A percentile compares a stretch with the other conserved stretches of the same genome.
phyloP scores from a whole-genome alignment of 2,888 invertebrate genomes.

The Slavum lentiscoides region DNA sequence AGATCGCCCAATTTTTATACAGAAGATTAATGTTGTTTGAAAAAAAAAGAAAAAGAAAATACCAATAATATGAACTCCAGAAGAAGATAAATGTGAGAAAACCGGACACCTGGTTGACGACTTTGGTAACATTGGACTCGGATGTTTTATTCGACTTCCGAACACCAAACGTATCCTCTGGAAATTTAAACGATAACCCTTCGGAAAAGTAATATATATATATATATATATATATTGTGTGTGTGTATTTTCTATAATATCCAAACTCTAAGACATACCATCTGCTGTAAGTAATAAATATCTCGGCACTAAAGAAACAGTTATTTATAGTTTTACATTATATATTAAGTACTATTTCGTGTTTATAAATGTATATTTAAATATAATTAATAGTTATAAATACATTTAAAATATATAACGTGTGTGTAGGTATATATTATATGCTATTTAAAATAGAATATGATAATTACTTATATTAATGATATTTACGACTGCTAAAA shows the following conservation, averaged over 20 bases:
- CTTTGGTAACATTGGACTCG: slow-evolving; percentile 20
- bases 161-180: slow-evolving; percentile 23
- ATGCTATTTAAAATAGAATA: no score
- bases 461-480: no score
- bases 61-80: slow-evolving; percentile 27
- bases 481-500: no score
- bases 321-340: background rate
- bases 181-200: slow-evolving; percentile 44
- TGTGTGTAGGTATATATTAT: no score
- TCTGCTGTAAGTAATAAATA: background rate
- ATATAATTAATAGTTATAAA: background rate
- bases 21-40: slow-evolving; percentile 44
- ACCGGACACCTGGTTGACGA: slow-evolving; percentile 50
- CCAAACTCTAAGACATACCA: background rate
- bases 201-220: slow-evolving; percentile 18
- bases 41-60: slow-evolving; percentile 7
- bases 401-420: background rate
- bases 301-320: background rate
- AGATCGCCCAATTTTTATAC: slow-evolving; percentile 46
- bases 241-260: background rate
- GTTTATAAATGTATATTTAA: background rate
- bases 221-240: background rate
- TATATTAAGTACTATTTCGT: background rate
- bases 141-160: slow-evolving; percentile 50
- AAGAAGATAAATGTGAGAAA: slow-evolving; percentile 52